Evolutionary conservation across 1,140 invertebrate genomes (phyloP).

Genomic region (Cardiocondyla obscurior): DNA sequence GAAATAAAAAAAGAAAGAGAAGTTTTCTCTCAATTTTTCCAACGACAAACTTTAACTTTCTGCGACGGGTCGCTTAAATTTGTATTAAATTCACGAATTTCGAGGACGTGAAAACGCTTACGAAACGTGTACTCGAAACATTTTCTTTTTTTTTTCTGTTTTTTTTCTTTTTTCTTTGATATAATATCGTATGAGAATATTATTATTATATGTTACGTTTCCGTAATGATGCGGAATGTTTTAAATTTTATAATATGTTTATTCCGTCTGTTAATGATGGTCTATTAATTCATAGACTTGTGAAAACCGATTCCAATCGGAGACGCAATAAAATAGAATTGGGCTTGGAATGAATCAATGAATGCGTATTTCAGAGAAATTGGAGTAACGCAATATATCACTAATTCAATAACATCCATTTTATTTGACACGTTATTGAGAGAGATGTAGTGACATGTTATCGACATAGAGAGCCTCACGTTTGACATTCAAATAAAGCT

Average conservation of each 20-base stretch:
- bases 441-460: slow-evolving; percentile 4
- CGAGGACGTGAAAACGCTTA: background rate
- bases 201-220: too few relatives aligned
- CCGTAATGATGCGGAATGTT: background rate
- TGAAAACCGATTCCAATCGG: background rate
- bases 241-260: too few relatives aligned
- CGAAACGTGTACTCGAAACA: background rate
- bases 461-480: slow-evolving; percentile 2
- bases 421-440: slow-evolving; percentile 23
- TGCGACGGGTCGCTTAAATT: background rate
- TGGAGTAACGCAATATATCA: background rate
- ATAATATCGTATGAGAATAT: too few relatives aligned
- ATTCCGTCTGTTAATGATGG: background rate
- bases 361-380: slow-evolving; percentile 8
- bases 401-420: slow-evolving; percentile 15
- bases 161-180: background rate
- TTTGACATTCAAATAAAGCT: background rate
- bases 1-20: background rate
- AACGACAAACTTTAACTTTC: background rate
- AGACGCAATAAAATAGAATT: background rate
- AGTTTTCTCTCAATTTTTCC: background rate
- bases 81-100: background rate
- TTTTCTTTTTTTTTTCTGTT: too few relatives aligned
- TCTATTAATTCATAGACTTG: background rate
- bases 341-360: background rate